phyloP scores from a whole-genome alignment of 2,113 vertebrate species.

The Scytalopus superciliaris region DNA sequence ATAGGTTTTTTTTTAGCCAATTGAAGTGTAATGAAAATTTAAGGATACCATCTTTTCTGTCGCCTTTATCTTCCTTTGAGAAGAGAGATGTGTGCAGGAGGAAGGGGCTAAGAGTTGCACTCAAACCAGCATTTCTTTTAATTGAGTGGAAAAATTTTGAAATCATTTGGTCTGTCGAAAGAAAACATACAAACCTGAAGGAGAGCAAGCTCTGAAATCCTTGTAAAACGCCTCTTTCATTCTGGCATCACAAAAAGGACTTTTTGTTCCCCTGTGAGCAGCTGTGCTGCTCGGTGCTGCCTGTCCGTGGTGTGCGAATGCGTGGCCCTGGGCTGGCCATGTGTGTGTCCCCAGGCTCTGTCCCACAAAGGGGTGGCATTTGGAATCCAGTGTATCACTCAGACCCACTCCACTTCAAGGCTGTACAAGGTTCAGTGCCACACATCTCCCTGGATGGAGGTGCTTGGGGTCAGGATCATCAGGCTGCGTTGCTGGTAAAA shows the following conservation, averaged over 20 bases:
- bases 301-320: fast-evolving
- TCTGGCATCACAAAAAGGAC: constrained; percentile 15
- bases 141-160: constrained; percentile 18
- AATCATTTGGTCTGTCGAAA: not conserved
- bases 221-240: constrained; percentile 45
- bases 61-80: not conserved
- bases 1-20: not conserved
- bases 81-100: not conserved
- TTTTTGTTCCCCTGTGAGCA: not conserved
- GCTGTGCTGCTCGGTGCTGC: not conserved
- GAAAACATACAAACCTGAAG: not conserved
- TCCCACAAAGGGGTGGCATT: not conserved
- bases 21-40: constrained; percentile 9
- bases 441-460: not conserved
- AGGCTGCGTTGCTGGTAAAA: not conserved
- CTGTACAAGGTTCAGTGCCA: not conserved
- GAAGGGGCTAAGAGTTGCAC: not conserved
- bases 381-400: not conserved
- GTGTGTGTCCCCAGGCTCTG: not conserved
- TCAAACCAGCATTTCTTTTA: not conserved
- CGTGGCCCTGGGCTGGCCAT: not conserved
- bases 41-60: not conserved
- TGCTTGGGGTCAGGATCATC: not conserved
- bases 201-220: not conserved
- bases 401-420: fast-evolving